phyloP scores from a whole-genome alignment of 2,888 invertebrate genomes.

The Crematogaster levior region DNA sequence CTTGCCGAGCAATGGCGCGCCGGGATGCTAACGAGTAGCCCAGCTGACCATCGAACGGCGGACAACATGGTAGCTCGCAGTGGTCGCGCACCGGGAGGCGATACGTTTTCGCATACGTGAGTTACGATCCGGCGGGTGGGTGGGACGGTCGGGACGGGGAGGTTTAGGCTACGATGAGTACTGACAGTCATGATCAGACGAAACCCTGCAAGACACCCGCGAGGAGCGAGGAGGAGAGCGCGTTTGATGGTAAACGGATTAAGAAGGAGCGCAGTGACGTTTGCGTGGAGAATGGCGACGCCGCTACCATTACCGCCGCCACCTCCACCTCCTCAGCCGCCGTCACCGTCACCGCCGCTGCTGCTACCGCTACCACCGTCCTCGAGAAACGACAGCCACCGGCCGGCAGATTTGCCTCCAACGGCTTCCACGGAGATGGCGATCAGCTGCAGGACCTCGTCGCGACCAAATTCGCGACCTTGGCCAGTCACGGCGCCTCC shows the following conservation, averaged over 20 bases:
- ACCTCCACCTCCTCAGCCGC: slow-evolving; percentile 39
- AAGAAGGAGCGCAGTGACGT: slow-evolving; percentile 78
- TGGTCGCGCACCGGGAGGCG: slow-evolving; percentile 67
- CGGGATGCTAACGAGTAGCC: slow-evolving; percentile 77
- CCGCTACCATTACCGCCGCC: slow-evolving; percentile 65
- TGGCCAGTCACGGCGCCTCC: slow-evolving; percentile 75
- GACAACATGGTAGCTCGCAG: slow-evolving; percentile 79
- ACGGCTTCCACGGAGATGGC: slow-evolving; percentile 80
- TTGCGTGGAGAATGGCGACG: slow-evolving; percentile 67
- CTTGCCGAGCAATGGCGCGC: slow-evolving; percentile 67
- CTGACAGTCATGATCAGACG: slow-evolving; percentile 80
- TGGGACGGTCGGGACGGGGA: slow-evolving; percentile 44
- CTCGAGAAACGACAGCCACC: slow-evolving; percentile 43
- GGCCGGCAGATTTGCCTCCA: slow-evolving; percentile 72
- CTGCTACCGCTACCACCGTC: neutral
- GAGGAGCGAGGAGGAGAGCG: slow-evolving; percentile 70
- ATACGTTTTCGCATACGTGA: slow-evolving; percentile 71
- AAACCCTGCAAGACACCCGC: slow-evolving; percentile 74
- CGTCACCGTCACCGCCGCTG: slow-evolving; percentile 35
- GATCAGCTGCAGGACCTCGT: slow-evolving; percentile 82
- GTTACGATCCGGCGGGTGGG: slow-evolving; percentile 9
- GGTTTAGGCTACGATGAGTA: slow-evolving; percentile 79
- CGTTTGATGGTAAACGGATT: slow-evolving; percentile 79
- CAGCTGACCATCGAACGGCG: slow-evolving; percentile 74
- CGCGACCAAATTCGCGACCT: slow-evolving; percentile 79